Base-by-base conservation (phyloP, 2,888 invertebrate species). In the Stomorhina lunata region DNA sequence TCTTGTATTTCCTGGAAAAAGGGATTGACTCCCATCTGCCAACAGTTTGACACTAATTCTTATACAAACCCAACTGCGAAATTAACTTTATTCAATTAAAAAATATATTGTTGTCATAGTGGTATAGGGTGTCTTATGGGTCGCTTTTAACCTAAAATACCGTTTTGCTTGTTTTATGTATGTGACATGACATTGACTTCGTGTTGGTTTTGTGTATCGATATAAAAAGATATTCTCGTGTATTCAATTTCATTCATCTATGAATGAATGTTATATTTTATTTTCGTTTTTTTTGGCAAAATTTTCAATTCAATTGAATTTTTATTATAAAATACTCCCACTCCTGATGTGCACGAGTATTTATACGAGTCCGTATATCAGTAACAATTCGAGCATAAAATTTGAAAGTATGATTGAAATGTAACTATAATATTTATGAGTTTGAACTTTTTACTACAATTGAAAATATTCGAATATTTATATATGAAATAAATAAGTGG, bases 351-450 rank as follows among this genome's bases (percentile, higher is more conserved):
- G n/a, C n/a, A 50, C 22, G 4, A 4, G 12, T 73, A 22, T 40
- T 7, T 53, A 15, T 50, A 5, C 9, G 25, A 34, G 40, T 20
- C 4, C 27, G 9, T 20, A 15, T 37, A 37, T 65, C 48, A 57
- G 32, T 7, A 65, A 57, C 32, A 69, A 78, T 78, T 73, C 48
- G 32, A 81, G 68, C 72, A 81, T 81, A 78, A 81, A 78, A 81
- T 81, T 81, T 81, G 68, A 69, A 81, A 81, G 73, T 79, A 82
- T 82, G 82, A 82, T 82, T 82, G 82, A 82, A 82, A 82, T 79
- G 82, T 82, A 66, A 78, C 78, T 78, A 50, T 69, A 78, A 81
- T 81, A 81, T 81, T 81, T 81, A 81, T 81, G 81, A 73, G 61
- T 73, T 81, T n/a, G 50, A 50, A 73, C 40, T 43, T 50, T n/a